Evolutionary conservation across 35 echinoderm and acorn worm species (phyloP).

Genomic region (Heliocidaris tuberculata): DNA sequence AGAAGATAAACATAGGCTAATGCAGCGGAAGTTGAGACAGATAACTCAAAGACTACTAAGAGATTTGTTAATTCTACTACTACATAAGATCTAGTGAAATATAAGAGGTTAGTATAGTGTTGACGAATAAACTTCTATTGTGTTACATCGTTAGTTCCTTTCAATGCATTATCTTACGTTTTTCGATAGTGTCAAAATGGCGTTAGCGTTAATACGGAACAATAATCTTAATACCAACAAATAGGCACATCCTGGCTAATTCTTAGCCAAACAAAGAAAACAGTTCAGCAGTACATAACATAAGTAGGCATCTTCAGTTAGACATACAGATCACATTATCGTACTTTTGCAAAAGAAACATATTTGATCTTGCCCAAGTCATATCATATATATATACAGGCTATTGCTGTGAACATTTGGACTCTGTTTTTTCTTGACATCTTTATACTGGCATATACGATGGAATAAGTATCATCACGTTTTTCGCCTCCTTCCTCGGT

Average conservation of each 20-base stretch:
- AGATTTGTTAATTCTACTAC: neutral
- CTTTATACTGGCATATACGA: slow-evolving; percentile 12
- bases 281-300: neutral
- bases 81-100: neutral
- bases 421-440: neutral
- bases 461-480: neutral
- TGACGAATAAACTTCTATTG: neutral
- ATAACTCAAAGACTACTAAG: neutral
- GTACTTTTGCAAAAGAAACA: slow-evolving; percentile 15
- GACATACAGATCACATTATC: slow-evolving; percentile 4
- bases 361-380: slow-evolving; percentile 6
- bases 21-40: neutral
- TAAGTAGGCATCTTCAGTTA: slow-evolving; percentile 7
- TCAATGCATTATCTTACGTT: neutral
- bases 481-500: neutral
- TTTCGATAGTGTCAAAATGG: neutral
- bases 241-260: slow-evolving; percentile 32
- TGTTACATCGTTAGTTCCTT: neutral
- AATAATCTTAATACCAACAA: neutral
- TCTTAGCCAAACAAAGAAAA: slow-evolving; percentile 26
- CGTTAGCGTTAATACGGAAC: neutral
- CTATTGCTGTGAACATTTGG: slow-evolving; percentile 25
- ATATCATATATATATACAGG: slow-evolving; percentile 18
- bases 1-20: neutral
- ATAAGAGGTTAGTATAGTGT: neutral